These are phyloP conservation scores for Cenopis cana DNA, from an alignment of 2,888 invertebrate genomes.

Conservation along the genomic window DNA sequence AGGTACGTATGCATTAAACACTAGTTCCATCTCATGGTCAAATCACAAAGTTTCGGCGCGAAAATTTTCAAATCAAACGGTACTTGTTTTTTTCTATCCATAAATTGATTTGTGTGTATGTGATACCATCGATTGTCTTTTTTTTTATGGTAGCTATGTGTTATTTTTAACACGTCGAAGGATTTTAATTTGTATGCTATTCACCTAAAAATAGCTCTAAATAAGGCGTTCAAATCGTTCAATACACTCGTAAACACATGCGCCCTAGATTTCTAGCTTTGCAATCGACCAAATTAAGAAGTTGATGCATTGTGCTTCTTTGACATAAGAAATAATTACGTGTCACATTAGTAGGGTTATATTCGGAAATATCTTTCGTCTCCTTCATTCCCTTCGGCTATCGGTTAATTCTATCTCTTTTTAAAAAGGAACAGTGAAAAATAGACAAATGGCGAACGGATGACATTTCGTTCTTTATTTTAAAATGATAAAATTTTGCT, in stretches of 20 bases:
- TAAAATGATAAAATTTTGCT: conserved; percentile 62
- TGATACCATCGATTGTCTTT: conserved; percentile 47
- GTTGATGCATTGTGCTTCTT: conserved; percentile 47
- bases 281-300: conserved; percentile 51
- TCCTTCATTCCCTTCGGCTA: conserved; percentile 49
- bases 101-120: not conserved
- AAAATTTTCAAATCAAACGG: conserved; percentile 10
- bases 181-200: conserved; percentile 39
- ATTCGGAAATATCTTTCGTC: conserved; percentile 51
- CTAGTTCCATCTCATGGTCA: conserved; percentile 21
- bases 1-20: not conserved
- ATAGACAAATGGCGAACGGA: conserved; percentile 71
- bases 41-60: conserved; percentile 2
- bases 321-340: conserved; percentile 43
- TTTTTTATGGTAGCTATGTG: conserved; percentile 21
- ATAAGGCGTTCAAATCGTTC: conserved; percentile 77
- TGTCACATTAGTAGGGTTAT: conserved; percentile 57
- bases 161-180: conserved; percentile 43
- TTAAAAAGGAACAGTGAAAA: conserved; percentile 58
- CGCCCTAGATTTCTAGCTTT: conserved; percentile 63
- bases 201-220: conserved; percentile 74
- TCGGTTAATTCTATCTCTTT: conserved; percentile 55
- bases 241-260: conserved; percentile 79
- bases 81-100: not conserved
- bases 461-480: conserved; percentile 68